phyloP scores from a whole-genome alignment of 1,140 invertebrate species.

The Hycleus phaleratus region DNA sequence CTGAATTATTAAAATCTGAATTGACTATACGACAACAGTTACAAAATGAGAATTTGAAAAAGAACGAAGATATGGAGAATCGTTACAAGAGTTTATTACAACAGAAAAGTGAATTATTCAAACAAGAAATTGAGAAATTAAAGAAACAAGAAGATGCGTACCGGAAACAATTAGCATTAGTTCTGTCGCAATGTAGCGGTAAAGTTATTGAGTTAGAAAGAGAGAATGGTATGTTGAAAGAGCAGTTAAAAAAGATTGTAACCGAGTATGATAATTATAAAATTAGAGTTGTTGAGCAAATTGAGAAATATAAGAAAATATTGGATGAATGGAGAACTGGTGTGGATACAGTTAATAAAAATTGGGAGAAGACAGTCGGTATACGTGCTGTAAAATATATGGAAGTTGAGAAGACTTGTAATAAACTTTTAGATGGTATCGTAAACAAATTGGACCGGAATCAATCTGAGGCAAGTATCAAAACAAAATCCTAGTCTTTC shows the following conservation, averaged over 20 bases:
- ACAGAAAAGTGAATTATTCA: not conserved
- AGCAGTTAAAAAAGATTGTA: not conserved
- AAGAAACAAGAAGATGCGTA: slow-evolving; percentile 4
- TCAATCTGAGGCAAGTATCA: not conserved
- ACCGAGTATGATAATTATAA: not conserved
- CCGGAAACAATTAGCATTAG: slow-evolving; percentile 2
- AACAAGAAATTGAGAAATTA: slow-evolving; percentile 6
- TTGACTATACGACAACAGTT: not conserved
- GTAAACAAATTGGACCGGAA: not conserved
- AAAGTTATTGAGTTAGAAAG: slow-evolving; percentile 7
- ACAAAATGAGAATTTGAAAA: slow-evolving; percentile 3
- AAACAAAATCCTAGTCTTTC: too few species aligned
- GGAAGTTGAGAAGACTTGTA: not conserved
- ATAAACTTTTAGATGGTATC: not conserved
- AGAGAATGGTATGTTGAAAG: slow-evolving; percentile 1
- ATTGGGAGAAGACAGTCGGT: not conserved
- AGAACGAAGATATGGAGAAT: slow-evolving; percentile 4
- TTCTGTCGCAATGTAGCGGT: slow-evolving; percentile 4
- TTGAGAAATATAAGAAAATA: not conserved
- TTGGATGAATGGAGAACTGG: not conserved
- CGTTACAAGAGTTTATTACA: not conserved
- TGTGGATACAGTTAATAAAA: not conserved
- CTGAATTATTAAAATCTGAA: slow-evolving; percentile 4
- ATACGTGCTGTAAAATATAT: not conserved
- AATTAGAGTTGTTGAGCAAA: not conserved